Percentiles rank a stretch among this genome's conserved stretches.
Conservation (phyloP, 2,888 invertebrate genomes). For the Eristalis intricaria region DNA sequence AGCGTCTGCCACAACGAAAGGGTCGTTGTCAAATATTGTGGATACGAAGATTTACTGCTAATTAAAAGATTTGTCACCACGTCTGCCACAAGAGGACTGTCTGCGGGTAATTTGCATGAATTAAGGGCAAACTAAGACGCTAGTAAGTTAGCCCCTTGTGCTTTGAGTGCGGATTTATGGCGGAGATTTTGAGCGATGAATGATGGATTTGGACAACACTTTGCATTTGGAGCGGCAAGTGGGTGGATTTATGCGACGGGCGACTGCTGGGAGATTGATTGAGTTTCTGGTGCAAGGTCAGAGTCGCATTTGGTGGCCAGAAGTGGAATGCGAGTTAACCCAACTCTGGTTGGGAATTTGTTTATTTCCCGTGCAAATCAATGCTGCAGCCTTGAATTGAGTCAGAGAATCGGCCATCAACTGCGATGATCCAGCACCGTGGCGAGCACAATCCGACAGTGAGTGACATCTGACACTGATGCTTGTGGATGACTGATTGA, state of each 20-base stretch:
- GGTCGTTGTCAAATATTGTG: conserved; percentile 10
- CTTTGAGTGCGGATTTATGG: conserved; percentile 36
- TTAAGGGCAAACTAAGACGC: conserved; percentile 6
- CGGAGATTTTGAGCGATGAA: conserved; percentile 18
- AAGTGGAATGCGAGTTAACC: neutral
- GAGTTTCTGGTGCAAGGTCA: neutral
- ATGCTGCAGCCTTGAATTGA: too few relatives aligned
- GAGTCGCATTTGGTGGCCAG: neutral
- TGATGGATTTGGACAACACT: neutral
- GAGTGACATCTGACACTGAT: too few relatives aligned
- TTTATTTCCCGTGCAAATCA: too few relatives aligned
- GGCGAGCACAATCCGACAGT: neutral
- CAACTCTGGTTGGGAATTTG: too few relatives aligned
- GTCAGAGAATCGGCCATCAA: too few relatives aligned
- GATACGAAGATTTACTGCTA: conserved; percentile 55
- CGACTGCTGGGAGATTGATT: neutral
- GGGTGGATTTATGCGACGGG: neutral
- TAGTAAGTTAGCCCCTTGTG: neutral
- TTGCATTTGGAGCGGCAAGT: neutral
- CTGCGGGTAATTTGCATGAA: conserved; percentile 33
- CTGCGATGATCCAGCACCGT: neutral
- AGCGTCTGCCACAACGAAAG: neutral
- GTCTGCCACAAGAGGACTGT: conserved; percentile 13
- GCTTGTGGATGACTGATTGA: too few relatives aligned
- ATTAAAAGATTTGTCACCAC: conserved; percentile 55